Base-by-base conservation (phyloP, 2,113 vertebrate genomes). In the Lota lota region DNA sequence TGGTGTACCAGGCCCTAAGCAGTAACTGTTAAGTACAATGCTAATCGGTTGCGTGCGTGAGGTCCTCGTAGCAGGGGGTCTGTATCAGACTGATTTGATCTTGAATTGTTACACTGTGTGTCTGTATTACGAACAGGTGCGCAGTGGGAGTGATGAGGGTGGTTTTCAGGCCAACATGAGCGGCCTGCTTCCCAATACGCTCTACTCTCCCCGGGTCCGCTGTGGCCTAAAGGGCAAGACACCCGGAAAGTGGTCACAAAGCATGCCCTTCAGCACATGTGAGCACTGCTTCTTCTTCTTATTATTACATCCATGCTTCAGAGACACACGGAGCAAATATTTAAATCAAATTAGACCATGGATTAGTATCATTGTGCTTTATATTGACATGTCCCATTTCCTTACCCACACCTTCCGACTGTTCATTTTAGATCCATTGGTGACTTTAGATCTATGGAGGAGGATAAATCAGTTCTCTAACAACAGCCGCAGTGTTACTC, bases 361-460 rank as follows among this genome's bases (percentile, higher is more conserved):
- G 28, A 33, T 7, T 33, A 33, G 56, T 5, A 51, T 28, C 57
- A 64, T 17, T 1, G 33, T 77, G 7, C 28, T 61, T 68, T 56
- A 33, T 7, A 33, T 33, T 4, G 7, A 33, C 3, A 33, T 33
- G 28, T 33, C 28, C 7, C 28, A 33, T 33, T 33, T 33, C 28
- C 28, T 33, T 33, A 3, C 28, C 28, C 28, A 7, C 28, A 33
- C 3, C 3, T 33, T 33, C 28, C 7, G 3, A 33, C 28, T 3
- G 28, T 33, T 33, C 28, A 7, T 4, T 19, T 68, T 68, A 91
- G 90, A 71, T 59, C 81, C 67, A 0, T 36, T 82, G 50, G 85
- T 89, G 57, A 79, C 11, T 0, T 51, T 90, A 66, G 81, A 90
- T 40, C 51, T 90, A 4, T 91, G 89, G 90, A 87, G 85, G 66